Conservation (phyloP, 2,888 invertebrate species). For the Protodeltote pygarga region DNA sequence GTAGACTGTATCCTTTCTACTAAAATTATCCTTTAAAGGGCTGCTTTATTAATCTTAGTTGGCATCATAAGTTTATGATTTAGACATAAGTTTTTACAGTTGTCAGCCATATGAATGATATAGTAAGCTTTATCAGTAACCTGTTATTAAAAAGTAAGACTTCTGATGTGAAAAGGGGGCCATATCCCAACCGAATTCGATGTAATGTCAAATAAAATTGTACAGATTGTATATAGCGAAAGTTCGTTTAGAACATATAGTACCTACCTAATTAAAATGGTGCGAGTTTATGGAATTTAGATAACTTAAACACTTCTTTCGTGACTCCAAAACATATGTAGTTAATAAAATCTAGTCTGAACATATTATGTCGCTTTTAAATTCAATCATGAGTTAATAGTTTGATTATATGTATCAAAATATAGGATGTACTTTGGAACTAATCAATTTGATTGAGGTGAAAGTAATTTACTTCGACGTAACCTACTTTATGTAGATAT, state of each 20-base stretch:
- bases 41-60: constrained; percentile 29
- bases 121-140: constrained; percentile 36
- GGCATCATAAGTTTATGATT: constrained; percentile 31
- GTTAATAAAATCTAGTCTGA: constrained; percentile 81
- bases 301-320: constrained; percentile 55
- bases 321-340: constrained; percentile 70
- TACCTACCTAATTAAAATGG: constrained; percentile 28
- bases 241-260: constrained; percentile 22
- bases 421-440: too few species aligned
- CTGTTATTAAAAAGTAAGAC: constrained; percentile 22
- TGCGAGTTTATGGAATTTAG: constrained; percentile 33
- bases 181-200: constrained; percentile 49
- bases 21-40: constrained; percentile 25
- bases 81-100: constrained; percentile 45
- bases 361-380: constrained; percentile 71
- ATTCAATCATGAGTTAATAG: constrained; percentile 49
- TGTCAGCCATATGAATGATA: constrained; percentile 48
- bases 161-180: constrained; percentile 46
- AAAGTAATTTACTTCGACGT: constrained; percentile 5
- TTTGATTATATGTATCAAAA: constrained; percentile 15
- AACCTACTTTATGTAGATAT: neutral
- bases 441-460: neutral
- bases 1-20: constrained; percentile 27
- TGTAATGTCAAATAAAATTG: constrained; percentile 18
- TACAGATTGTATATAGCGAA: constrained; percentile 16